Percentiles rank a stretch among this genome's conserved stretches.
Evolutionary conservation across 2,797 vertebrate genomes (phyloP).

Genomic region (Loris lydekkerianus): DNA sequence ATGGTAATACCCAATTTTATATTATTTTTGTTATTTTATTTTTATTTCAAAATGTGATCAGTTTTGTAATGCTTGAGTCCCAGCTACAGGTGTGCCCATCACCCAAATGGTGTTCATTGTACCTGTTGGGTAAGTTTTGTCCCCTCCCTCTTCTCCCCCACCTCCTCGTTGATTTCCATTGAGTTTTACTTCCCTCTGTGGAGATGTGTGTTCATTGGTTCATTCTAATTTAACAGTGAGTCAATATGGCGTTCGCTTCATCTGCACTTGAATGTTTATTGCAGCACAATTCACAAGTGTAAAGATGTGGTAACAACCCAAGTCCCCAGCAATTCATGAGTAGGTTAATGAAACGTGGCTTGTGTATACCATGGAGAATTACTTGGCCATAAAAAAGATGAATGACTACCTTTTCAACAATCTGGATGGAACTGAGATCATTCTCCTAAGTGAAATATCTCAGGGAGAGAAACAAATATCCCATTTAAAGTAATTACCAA

Average conservation of each 20-base stretch:
- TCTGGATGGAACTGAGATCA: background rate
- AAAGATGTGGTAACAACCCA: background rate
- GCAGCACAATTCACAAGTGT: background rate
- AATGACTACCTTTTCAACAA: background rate
- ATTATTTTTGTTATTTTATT: background rate
- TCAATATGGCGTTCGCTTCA: background rate
- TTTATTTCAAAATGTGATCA: background rate
- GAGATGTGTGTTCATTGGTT: background rate
- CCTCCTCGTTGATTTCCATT: background rate
- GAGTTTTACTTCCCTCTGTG: background rate
- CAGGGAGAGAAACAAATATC: background rate
- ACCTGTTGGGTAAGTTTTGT: background rate
- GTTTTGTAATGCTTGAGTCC: background rate
- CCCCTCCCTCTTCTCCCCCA: too few species aligned
- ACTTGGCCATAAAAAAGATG: background rate
- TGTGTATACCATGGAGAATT: background rate
- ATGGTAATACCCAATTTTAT: background rate
- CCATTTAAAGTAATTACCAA: background rate
- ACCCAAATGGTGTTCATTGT: background rate
- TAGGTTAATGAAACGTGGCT: background rate
- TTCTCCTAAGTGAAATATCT: background rate
- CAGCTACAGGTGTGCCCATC: background rate
- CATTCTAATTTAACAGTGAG: background rate
- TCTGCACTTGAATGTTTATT: background rate
- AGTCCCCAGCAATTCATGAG: background rate